Conservation (phyloP, 2,797 vertebrate genomes). For the Dipus sagitta region DNA sequence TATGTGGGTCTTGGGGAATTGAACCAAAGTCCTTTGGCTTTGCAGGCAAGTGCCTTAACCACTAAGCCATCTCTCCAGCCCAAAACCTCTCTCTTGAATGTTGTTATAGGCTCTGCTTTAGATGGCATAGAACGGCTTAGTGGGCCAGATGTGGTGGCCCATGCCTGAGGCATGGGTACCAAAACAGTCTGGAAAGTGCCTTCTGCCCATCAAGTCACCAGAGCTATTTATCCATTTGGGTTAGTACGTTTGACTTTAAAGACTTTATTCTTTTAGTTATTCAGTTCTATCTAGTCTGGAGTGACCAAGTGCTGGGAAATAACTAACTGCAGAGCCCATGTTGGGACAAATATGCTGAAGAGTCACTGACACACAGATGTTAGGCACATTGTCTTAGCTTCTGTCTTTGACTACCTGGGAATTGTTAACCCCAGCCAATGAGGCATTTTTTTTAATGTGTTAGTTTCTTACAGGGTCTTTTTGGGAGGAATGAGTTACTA, state of each 20-base stretch:
- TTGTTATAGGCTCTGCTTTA: neutral
- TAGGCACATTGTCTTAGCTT: slow-evolving; percentile 13
- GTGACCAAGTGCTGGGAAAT: neutral
- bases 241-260: slow-evolving; percentile 10
- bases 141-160: neutral
- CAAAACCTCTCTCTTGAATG: too few species aligned
- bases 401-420: neutral
- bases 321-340: neutral
- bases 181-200: neutral
- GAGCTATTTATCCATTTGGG: neutral
- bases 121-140: neutral
- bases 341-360: neutral
- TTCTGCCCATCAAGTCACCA: neutral
- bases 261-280: slow-evolving; percentile 1
- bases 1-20: too few species aligned
- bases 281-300: neutral
- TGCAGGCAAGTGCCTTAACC: too few species aligned
- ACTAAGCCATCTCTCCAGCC: too few species aligned
- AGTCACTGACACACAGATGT: neutral
- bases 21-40: too few species aligned
- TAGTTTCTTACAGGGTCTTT: neutral
- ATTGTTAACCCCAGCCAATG: neutral
- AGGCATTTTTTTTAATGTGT: neutral
- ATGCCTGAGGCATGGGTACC: neutral
- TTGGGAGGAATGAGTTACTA: neutral